Evolutionary conservation across 2,888 invertebrate genomes (phyloP).

Genomic region (Hemaris fuciformis): DNA sequence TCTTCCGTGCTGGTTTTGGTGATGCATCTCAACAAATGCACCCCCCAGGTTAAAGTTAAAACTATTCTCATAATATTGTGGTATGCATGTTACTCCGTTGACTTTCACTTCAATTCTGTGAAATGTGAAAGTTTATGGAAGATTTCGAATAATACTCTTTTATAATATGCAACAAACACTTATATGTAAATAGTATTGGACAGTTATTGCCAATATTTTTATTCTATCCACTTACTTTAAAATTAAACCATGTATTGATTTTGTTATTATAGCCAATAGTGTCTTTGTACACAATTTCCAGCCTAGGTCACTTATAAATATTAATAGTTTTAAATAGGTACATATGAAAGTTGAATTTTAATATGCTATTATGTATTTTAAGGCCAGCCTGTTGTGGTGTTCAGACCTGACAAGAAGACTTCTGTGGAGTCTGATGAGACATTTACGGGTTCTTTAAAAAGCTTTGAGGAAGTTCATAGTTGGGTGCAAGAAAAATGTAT

Average conservation of each 20-base stretch:
- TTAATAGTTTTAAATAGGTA: too few species aligned
- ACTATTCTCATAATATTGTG: not conserved
- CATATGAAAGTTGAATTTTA: not conserved
- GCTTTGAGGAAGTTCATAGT: constrained; percentile 91
- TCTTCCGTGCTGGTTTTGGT: constrained; percentile 95
- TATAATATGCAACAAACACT: too few species aligned
- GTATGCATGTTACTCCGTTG: not conserved
- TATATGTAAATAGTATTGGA: too few species aligned
- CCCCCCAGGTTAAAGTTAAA: constrained; percentile 83
- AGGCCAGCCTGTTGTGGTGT: constrained; percentile 91
- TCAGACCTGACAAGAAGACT: constrained; percentile 89
- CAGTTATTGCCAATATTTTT: too few species aligned
- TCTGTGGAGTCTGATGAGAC: constrained; percentile 93
- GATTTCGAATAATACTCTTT: too few species aligned
- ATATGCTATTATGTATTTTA: constrained; percentile 28
- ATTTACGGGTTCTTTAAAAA: constrained; percentile 86
- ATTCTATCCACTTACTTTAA: too few species aligned
- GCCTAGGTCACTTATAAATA: too few species aligned
- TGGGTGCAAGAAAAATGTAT: constrained; percentile 98
- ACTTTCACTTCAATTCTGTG: not conserved
- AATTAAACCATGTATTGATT: too few species aligned
- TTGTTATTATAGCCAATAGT: too few species aligned
- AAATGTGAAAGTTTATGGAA: not conserved
- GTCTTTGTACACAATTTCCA: too few species aligned
- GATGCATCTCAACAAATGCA: constrained; percentile 91